Evolutionary conservation across 2,888 invertebrate species (phyloP), one percentile per base, ranked within the genome.

Genomic region (Villa cingulata): DNA sequence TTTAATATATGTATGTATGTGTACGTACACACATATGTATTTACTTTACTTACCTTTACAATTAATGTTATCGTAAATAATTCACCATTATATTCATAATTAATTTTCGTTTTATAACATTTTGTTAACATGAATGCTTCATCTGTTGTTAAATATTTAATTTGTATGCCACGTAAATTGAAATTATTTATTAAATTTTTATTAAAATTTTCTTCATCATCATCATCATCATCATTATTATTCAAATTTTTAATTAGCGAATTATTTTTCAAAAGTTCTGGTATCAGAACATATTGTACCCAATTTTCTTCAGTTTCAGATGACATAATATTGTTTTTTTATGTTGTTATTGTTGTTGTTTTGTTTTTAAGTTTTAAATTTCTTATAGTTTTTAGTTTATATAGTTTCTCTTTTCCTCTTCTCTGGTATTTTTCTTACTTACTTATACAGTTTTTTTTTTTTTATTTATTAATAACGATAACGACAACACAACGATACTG

Each of bases 1-100:
- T n/a, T n/a, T n/a, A n/a, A n/a, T n/a, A n/a, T n/a, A n/a, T n/a
- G n/a, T n/a, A n/a, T n/a, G n/a, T n/a, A n/a, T n/a, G n/a, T n/a
- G n/a, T n/a, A n/a, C n/a, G n/a, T n/a, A n/a, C n/a, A n/a, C n/a
- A n/a, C n/a, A n/a, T n/a, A n/a, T n/a, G n/a, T n/a, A n/a, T n/a
- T n/a, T n/a, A n/a, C n/a, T n/a, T n/a, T n/a, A 47, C 48, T 44
- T 59, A 66, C 66, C 63, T 66, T 66, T 1, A 65, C 55, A 41
- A 66, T 54, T 1, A 66, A 32, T 17, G 46, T 55, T 2, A 50
- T 48, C 9, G 48, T 51, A 23, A 51, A 46, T 4, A 38, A 37
- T 9, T 51, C 49, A 1, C 56, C 56, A 12, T 51, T 51, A 18
- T 56, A 58, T 9, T 53, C 54, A 43, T 59, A 60, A 14, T 50